Percentiles rank a stretch among this genome's conserved stretches.
These are phyloP conservation scores for Trachelus tabidus DNA, from an alignment of 2,888 invertebrate species.

Conservation along the genomic window DNA sequence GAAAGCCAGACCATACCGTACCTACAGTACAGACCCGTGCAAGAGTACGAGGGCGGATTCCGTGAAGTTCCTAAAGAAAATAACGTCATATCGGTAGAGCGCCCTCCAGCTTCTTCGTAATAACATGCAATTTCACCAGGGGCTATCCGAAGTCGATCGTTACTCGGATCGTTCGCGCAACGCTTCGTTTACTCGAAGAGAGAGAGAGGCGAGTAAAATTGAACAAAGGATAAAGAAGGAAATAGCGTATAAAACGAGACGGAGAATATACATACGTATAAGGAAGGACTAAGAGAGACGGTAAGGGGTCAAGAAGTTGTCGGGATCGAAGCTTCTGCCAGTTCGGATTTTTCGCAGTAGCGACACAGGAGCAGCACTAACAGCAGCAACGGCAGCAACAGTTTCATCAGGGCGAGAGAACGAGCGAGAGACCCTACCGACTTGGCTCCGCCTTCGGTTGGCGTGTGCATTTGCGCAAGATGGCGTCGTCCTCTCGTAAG, in stretches of 20 bases:
- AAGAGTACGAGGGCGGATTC: not conserved
- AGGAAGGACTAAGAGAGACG: not conserved
- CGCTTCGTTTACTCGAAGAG: slow-evolving; percentile 2
- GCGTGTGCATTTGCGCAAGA: slow-evolving; percentile 64
- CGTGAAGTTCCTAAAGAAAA: slow-evolving; percentile 47
- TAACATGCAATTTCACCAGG: slow-evolving; percentile 48
- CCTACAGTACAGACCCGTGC: not conserved
- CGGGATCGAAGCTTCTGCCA: not conserved
- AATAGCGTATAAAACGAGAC: not conserved
- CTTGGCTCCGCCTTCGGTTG: slow-evolving; percentile 64
- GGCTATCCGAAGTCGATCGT: not conserved
- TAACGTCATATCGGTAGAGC: slow-evolving; percentile 49
- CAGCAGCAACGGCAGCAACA: slow-evolving; percentile 15
- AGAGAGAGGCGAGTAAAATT: not conserved
- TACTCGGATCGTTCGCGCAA: not conserved
- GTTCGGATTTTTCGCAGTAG: not conserved
- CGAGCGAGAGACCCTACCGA: slow-evolving; percentile 40
- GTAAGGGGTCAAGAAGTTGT: not conserved
- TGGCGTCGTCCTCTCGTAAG: slow-evolving; percentile 54
- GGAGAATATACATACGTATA: not conserved
- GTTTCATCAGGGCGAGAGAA: slow-evolving; percentile 25
- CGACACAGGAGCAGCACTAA: slow-evolving; percentile 2
- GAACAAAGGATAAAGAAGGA: not conserved
- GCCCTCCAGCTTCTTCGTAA: slow-evolving; percentile 43
- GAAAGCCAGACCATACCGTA: slow-evolving; percentile 1